These are phyloP conservation scores for Monochamus alternatus DNA, from an alignment of 2,888 invertebrate species.

Conservation along the genomic window DNA sequence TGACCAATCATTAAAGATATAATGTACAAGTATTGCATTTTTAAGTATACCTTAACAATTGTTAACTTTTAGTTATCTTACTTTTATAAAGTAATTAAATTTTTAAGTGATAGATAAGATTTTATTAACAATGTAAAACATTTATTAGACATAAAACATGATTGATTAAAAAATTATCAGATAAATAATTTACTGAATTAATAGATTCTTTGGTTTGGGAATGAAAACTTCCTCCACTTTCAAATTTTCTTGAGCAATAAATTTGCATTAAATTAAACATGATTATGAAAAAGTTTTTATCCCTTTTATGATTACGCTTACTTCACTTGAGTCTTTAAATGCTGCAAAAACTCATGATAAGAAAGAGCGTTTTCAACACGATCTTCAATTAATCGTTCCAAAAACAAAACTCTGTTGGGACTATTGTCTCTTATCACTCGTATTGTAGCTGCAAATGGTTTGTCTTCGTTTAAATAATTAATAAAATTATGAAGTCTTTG, in stretches of 20 bases:
- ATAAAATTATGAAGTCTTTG: constrained; percentile 86
- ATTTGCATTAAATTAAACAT: constrained; percentile 58
- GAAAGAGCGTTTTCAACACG: constrained; percentile 94
- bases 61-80: neutral
- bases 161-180: constrained; percentile 10
- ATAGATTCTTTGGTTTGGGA: constrained; percentile 30
- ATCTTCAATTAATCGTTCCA: constrained; percentile 94
- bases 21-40: neutral
- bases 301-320: constrained; percentile 68
- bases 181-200: constrained; percentile 24
- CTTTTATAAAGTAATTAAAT: constrained; percentile 2
- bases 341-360: constrained; percentile 98
- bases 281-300: constrained; percentile 28
- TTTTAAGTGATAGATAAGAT: neutral
- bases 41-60: neutral
- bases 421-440: constrained; percentile 95
- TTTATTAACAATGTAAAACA: neutral
- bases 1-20: neutral
- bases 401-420: constrained; percentile 85
- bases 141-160: neutral
- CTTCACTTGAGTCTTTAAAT: constrained; percentile 92
- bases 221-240: constrained; percentile 40
- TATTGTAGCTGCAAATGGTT: constrained; percentile 85
- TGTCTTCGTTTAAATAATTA: constrained; percentile 86
- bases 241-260: constrained; percentile 58